Percentiles rank a stretch among this genome's conserved stretches.
Evolutionary conservation across 2,113 vertebrate species (phyloP).

Genomic region (Ciconia maguari): DNA sequence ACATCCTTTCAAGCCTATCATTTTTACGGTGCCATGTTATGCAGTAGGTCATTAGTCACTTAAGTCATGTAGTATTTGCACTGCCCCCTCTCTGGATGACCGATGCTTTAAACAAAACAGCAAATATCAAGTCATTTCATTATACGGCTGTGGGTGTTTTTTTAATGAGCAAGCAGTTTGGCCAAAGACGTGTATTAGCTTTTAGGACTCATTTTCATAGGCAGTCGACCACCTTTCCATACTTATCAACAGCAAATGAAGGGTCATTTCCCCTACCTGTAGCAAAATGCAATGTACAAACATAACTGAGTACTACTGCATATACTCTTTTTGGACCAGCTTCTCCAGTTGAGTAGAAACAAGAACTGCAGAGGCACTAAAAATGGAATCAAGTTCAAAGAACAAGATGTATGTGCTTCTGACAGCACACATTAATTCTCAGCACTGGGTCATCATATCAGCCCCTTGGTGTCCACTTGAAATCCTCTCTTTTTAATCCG

Average conservation of each 20-base stretch:
- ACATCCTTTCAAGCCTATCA: not conserved
- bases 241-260: not conserved
- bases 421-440: not conserved
- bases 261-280: not conserved
- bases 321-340: not conserved
- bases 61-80: not conserved
- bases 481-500: slow-evolving; percentile 22
- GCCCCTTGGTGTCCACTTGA: not conserved
- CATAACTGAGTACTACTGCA: not conserved
- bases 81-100: not conserved
- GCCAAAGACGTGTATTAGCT: not conserved
- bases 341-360: not conserved
- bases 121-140: not conserved
- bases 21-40: not conserved
- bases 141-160: not conserved
- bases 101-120: not conserved
- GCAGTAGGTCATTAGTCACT: not conserved
- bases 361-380: not conserved
- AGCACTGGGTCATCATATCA: not conserved
- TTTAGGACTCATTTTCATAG: not conserved
- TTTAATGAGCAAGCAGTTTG: not conserved
- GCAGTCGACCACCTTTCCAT: not conserved
- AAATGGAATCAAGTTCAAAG: slow-evolving; percentile 3
- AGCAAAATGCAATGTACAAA: not conserved
- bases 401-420: not conserved